Conservation (phyloP, 64 coral and sea anemone genomes). For the Dendronephthya gigantea region DNA sequence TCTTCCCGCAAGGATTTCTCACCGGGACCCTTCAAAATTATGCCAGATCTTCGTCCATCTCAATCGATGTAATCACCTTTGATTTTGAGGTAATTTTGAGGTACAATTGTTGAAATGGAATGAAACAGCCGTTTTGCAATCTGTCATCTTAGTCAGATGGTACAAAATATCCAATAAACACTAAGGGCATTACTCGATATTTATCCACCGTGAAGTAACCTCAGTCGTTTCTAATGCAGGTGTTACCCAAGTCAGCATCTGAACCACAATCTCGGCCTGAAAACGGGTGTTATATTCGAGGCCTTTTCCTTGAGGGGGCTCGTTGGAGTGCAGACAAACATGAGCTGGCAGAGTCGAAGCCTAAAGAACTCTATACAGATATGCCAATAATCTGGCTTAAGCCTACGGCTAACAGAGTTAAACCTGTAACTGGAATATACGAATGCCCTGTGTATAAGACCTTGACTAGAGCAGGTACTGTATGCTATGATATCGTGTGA, state of each 20-base stretch:
- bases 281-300: constrained; percentile 96
- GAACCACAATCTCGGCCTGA: constrained; percentile 57
- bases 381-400: constrained; percentile 96
- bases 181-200: too few species aligned
- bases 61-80: constrained; percentile 92
- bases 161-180: too few species aligned
- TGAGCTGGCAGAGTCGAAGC: constrained; percentile 68
- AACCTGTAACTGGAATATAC: constrained; percentile 80
- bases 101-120: not conserved
- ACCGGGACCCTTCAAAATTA: constrained; percentile 96
- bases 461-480: constrained; percentile 73
- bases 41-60: constrained; percentile 75
- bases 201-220: not conserved
- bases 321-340: constrained; percentile 71
- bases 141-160: too few species aligned
- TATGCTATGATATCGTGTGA: too few species aligned
- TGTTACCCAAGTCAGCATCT: constrained; percentile 55
- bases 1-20: constrained; percentile 95
- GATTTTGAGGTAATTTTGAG: constrained; percentile 96
- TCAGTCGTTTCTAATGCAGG: constrained; percentile 19
- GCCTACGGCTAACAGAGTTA: constrained; percentile 84
- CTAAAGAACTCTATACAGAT: constrained; percentile 94
- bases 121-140: not conserved
- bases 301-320: constrained; percentile 85
- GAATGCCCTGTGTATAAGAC: constrained; percentile 98